phyloP scores from a whole-genome alignment of 2,797 vertebrate species.

The Macroramphosus scolopax region DNA sequence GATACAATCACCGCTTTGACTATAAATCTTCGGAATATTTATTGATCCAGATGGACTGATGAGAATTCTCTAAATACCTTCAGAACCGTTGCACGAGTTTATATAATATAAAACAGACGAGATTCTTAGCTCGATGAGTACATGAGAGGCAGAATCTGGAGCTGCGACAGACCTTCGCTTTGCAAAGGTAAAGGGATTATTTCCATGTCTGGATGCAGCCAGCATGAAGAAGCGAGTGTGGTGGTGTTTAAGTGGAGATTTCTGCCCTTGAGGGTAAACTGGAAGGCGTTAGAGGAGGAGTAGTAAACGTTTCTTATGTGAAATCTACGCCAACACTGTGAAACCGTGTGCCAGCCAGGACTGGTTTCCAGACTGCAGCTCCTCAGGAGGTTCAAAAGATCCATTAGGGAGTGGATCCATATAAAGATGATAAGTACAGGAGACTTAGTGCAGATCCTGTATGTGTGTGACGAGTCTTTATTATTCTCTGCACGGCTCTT shows the following conservation, averaged over 20 bases:
- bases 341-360: conserved; percentile 23
- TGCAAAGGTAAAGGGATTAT: too few relatives aligned
- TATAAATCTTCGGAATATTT: too few relatives aligned
- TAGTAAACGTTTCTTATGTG: conserved; percentile 13
- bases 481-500: conserved; percentile 18
- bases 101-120: background rate
- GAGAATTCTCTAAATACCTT: background rate
- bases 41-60: too few relatives aligned
- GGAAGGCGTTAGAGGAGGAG: conserved; percentile 16
- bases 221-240: background rate
- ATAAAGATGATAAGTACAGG: conserved; percentile 35
- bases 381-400: conserved; percentile 24
- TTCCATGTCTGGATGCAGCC: background rate
- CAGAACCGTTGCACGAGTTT: background rate
- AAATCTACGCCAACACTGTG: conserved; percentile 28
- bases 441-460: conserved; percentile 30
- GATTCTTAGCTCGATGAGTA: background rate
- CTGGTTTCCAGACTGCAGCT: conserved; percentile 21
- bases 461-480: conserved; percentile 24
- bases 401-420: conserved; percentile 45
- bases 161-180: too few relatives aligned
- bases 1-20: too few relatives aligned
- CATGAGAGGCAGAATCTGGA: background rate
- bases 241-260: conserved; percentile 38
- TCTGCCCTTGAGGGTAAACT: conserved; percentile 9